These are phyloP conservation scores for Sandelia bainsii DNA, from an alignment of 2,797 vertebrate genomes.

Conservation along the genomic window DNA sequence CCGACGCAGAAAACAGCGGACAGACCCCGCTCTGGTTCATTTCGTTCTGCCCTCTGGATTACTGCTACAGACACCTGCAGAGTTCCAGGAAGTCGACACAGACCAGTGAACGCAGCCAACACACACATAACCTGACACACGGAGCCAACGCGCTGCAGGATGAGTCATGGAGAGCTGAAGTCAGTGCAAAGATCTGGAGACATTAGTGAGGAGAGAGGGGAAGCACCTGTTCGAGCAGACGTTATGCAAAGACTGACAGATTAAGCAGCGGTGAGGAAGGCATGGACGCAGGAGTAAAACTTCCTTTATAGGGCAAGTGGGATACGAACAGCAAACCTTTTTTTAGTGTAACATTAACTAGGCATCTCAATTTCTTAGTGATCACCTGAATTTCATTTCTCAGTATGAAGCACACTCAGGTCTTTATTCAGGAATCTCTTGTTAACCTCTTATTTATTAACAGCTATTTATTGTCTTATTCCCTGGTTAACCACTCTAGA, in stretches of 20 bases:
- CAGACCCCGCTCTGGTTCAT: constrained; percentile 49
- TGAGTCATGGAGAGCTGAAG: constrained; percentile 80
- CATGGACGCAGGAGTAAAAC: not conserved
- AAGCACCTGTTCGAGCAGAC: constrained; percentile 68
- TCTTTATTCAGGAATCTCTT: constrained; percentile 1
- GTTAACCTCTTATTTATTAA: not conserved
- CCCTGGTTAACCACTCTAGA: constrained; percentile 14
- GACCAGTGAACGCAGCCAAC: constrained; percentile 61
- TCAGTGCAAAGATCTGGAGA: constrained; percentile 69
- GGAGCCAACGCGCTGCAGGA: constrained; percentile 56
- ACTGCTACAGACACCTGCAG: constrained; percentile 75
- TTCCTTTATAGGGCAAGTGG: not conserved
- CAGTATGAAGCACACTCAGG: not conserved
- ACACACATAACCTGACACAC: constrained; percentile 48
- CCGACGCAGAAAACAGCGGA: not conserved
- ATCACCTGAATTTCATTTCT: not conserved
- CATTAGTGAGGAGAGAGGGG: constrained; percentile 57
- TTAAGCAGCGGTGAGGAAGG: not conserved
- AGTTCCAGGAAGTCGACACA: constrained; percentile 69
- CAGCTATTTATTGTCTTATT: not conserved
- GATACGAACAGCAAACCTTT: not conserved
- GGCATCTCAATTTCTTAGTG: not conserved
- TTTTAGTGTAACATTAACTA: not conserved
- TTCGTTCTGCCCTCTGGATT: constrained; percentile 59
- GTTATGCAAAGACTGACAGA: not conserved